Evolutionary conservation across 2,888 invertebrate species (phyloP).

Genomic region (Dicyrtoma fusca): DNA sequence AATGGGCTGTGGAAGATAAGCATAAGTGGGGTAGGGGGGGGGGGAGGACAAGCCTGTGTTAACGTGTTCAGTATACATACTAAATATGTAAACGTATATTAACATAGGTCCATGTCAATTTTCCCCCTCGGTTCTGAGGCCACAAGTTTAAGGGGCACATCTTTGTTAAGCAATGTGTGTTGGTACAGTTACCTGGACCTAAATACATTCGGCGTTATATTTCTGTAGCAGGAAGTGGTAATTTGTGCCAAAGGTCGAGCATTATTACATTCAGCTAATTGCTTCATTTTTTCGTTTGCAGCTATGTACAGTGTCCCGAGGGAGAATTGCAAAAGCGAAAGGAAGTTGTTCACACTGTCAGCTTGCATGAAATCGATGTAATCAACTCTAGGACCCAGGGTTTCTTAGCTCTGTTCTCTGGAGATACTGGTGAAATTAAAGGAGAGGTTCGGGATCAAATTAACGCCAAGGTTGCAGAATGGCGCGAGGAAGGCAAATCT

Average conservation of each 20-base stretch:
- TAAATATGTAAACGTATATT: no score
- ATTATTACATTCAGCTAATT: neutral
- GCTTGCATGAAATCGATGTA: conserved; percentile 98
- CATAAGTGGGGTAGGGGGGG: no score
- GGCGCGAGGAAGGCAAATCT: conserved; percentile 99
- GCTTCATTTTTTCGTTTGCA: conserved; percentile 57
- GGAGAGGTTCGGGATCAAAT: conserved; percentile 97
- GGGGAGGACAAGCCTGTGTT: no score
- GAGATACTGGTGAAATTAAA: conserved; percentile 99
- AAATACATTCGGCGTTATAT: no score
- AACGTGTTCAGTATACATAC: no score
- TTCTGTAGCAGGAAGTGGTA: neutral
- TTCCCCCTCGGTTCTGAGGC: no score
- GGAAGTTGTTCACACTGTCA: conserved; percentile 95
- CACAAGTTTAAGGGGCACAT: no score
- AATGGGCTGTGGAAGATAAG: no score
- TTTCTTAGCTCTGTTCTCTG: conserved; percentile 94
- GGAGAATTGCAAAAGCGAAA: conserved; percentile 98
- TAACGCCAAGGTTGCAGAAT: conserved; percentile 94
- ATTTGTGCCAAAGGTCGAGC: neutral
- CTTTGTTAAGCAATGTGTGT: no score
- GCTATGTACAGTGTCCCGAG: conserved; percentile 98
- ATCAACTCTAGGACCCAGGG: conserved; percentile 98
- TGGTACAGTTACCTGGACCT: no score
- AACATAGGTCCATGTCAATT: no score